Evolutionary conservation across 2,113 vertebrate species (phyloP).

Genomic region (Scytalopus superciliaris): DNA sequence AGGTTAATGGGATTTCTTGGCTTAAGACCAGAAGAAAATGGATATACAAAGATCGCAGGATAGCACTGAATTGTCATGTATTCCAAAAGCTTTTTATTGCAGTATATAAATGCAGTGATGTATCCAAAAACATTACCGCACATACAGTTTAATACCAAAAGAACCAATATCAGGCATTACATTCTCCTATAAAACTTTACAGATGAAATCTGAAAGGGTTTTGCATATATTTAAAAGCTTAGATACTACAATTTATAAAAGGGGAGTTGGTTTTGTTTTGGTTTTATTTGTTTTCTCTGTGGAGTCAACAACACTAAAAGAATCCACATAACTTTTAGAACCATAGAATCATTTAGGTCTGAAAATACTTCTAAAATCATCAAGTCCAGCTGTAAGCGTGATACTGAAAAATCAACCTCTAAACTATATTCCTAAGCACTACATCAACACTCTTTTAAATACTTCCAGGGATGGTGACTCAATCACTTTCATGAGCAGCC

Average conservation of each 20-base stretch:
- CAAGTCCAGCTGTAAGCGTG: background rate
- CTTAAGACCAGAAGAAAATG: background rate
- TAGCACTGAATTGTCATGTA: background rate
- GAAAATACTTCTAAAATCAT: background rate
- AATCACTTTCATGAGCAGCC: background rate
- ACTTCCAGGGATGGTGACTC: background rate
- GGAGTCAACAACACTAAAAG: background rate
- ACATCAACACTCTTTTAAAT: background rate
- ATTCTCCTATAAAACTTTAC: background rate
- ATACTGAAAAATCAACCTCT: background rate
- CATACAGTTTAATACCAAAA: background rate
- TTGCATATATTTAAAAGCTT: background rate
- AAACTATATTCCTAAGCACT: background rate
- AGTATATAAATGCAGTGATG: background rate
- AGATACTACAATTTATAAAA: background rate
- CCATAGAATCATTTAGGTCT: background rate
- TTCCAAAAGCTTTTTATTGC: background rate
- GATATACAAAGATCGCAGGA: background rate
- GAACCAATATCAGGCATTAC: background rate
- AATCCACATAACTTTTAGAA: background rate
- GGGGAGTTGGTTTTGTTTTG: accelerated
- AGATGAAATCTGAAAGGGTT: background rate
- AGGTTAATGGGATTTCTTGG: background rate
- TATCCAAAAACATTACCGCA: background rate
- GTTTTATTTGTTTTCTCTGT: background rate